Conservation (phyloP, 2,113 vertebrate species). For the Xerus inauris region DNA sequence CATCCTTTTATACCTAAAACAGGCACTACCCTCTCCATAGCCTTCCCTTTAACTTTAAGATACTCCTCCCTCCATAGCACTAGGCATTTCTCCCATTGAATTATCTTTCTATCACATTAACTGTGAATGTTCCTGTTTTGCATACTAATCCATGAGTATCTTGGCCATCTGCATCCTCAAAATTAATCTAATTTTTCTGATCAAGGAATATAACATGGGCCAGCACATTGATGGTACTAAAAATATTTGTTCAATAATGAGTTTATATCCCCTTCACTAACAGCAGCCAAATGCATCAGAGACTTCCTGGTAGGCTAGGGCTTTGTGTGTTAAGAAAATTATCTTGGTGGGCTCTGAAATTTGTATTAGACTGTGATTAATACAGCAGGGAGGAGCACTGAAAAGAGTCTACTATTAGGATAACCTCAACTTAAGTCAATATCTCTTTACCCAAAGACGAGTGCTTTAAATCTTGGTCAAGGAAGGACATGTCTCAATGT, state of each 20-base stretch:
- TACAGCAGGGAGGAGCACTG: not conserved
- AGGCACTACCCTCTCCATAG: not conserved
- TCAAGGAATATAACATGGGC: conserved; percentile 38
- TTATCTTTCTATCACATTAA: conserved; percentile 29
- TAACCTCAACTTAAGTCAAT: conserved; percentile 61
- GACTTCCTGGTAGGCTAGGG: conserved; percentile 45
- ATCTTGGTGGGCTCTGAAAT: conserved; percentile 27
- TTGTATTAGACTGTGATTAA: conserved; percentile 63
- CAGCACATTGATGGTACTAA: not conserved
- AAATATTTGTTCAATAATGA: conserved; percentile 39
- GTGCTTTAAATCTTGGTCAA: conserved; percentile 58
- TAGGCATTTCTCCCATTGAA: conserved; percentile 6
- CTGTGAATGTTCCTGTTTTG: conserved; percentile 20
- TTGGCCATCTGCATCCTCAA: conserved; percentile 23
- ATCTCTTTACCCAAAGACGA: conserved; percentile 64
- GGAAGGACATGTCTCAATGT: conserved; percentile 57
- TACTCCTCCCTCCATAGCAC: not conserved
- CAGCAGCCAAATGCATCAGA: not conserved
- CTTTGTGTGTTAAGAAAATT: conserved; percentile 40
- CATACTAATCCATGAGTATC: not conserved
- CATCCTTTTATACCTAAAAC: conserved; percentile 25
- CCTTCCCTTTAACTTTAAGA: not conserved
- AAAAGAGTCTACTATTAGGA: not conserved
- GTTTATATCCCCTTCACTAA: conserved; percentile 55
- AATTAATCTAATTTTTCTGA: conserved; percentile 46